Conservation (phyloP, 2,888 invertebrate species). For the Stenolophus ochropezus region DNA sequence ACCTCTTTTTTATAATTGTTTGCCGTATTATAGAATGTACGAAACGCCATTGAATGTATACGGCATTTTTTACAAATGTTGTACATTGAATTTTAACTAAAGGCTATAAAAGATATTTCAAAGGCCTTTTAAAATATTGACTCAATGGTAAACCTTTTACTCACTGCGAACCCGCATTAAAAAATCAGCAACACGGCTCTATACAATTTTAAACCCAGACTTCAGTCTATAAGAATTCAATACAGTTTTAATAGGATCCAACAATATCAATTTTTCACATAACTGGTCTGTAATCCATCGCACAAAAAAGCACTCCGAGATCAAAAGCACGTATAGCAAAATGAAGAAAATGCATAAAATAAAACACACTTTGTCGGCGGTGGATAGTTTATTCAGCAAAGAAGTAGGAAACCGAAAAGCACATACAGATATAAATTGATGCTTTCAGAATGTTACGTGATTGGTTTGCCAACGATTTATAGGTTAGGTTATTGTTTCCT, state of each 20-base stretch:
- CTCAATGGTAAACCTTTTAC: neutral
- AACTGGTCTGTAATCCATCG: neutral
- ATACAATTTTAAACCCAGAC: neutral
- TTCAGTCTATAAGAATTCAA: neutral
- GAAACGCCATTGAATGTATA: too few species aligned
- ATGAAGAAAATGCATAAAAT: slow-evolving; percentile 19
- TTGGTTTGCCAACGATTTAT: slow-evolving; percentile 56
- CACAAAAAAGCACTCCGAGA: neutral
- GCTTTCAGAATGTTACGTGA: slow-evolving; percentile 56
- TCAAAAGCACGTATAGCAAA: slow-evolving; percentile 13
- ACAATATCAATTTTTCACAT: slow-evolving; percentile 17
- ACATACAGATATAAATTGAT: slow-evolving; percentile 54
- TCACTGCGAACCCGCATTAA: neutral
- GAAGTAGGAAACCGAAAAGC: slow-evolving; percentile 26
- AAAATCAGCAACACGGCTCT: neutral
- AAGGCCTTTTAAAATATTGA: neutral
- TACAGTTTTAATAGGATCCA: neutral
- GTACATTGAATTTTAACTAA: too few species aligned
- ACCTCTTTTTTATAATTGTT: too few species aligned
- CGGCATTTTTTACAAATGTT: too few species aligned
- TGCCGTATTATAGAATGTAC: too few species aligned
- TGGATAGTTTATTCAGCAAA: neutral
- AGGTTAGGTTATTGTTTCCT: slow-evolving; percentile 47
- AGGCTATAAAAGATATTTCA: neutral
- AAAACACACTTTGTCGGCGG: neutral